A percentile compares a stretch with the other conserved stretches of the same genome.
Evolutionary conservation across 92 coral and sea anemone species (phyloP).

Genomic region (Palythoa grandis): DNA sequence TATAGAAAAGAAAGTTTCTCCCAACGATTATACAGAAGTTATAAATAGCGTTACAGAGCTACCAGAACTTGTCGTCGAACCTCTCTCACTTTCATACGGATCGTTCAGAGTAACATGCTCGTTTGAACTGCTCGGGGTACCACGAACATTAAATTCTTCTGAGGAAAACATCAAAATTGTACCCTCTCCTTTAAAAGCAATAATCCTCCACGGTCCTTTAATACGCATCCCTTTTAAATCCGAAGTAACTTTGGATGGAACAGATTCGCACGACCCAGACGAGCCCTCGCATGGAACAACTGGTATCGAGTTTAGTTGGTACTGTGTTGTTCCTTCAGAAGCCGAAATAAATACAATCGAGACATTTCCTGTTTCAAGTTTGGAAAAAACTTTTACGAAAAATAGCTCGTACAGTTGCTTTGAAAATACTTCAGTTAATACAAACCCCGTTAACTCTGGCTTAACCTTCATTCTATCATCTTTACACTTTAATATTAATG

Average conservation of each 20-base stretch:
- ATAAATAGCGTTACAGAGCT: neutral
- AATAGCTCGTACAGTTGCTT: conserved; percentile 1
- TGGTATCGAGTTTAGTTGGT: conserved; percentile 6
- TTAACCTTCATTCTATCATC: neutral
- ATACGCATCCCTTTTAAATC: conserved; percentile 11
- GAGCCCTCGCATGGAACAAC: neutral
- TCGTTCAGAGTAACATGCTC: neutral
- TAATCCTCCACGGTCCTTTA: conserved; percentile 30
- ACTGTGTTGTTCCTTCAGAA: conserved; percentile 10
- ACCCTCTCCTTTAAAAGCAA: conserved; percentile 34
- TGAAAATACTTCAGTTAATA: neutral
- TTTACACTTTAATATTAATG: neutral
- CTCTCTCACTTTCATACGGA: conserved; percentile 16
- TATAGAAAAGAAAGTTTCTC: conserved; percentile 2
- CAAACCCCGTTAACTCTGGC: neutral
- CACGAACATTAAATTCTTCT: conserved; percentile 20
- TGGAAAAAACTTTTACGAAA: conserved; percentile 4
- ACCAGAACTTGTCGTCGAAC: neutral
- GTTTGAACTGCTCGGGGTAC: conserved; percentile 40
- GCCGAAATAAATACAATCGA: neutral
- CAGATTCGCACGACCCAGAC: conserved; percentile 31
- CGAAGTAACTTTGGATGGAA: conserved; percentile 19
- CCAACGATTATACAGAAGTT: neutral
- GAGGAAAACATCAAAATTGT: neutral
- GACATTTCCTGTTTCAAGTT: conserved; percentile 22